These are phyloP conservation scores for Ectropis crepuscularia DNA, from an alignment of 2,888 invertebrate species.

Conservation along the genomic window DNA sequence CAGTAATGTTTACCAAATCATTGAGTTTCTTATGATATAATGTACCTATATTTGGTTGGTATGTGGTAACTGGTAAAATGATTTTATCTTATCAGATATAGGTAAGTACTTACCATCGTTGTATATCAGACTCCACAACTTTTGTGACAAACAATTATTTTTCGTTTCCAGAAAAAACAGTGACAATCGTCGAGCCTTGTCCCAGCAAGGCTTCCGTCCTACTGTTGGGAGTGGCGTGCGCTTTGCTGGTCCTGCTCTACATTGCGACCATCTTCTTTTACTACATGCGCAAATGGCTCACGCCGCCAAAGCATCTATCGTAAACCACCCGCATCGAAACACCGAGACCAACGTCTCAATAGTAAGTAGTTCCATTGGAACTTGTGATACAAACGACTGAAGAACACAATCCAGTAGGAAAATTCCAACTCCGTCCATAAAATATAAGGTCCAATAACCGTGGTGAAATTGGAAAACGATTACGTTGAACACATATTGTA, in stretches of 20 bases:
- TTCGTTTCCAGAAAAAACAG: conserved; percentile 91
- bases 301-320: conserved; percentile 91
- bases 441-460: conserved; percentile 52
- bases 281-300: conserved; percentile 96
- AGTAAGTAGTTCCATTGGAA: conserved; percentile 47
- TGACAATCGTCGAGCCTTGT: conserved; percentile 95
- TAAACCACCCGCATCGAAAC: conserved; percentile 49
- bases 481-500: conserved; percentile 58
- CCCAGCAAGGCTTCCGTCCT: conserved; percentile 96
- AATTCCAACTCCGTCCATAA: conserved; percentile 56
- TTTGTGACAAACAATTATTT: conserved; percentile 4
- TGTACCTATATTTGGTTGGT: too few relatives aligned
- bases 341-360: conserved; percentile 33
- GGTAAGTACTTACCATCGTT: too few relatives aligned
- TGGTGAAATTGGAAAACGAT: conserved; percentile 58
- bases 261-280: conserved; percentile 96
- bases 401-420: conserved; percentile 55
- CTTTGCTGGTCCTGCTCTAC: conserved; percentile 94
- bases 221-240: conserved; percentile 95
- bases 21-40: too few relatives aligned
- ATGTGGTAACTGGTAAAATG: too few relatives aligned
- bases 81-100: too few relatives aligned
- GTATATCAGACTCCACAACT: background rate
- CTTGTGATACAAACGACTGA: conserved; percentile 79
- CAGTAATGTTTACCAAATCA: too few relatives aligned